Evolutionary conservation across 1,140 invertebrate genomes (phyloP).

Genomic region (Drosophila parvula): DNA sequence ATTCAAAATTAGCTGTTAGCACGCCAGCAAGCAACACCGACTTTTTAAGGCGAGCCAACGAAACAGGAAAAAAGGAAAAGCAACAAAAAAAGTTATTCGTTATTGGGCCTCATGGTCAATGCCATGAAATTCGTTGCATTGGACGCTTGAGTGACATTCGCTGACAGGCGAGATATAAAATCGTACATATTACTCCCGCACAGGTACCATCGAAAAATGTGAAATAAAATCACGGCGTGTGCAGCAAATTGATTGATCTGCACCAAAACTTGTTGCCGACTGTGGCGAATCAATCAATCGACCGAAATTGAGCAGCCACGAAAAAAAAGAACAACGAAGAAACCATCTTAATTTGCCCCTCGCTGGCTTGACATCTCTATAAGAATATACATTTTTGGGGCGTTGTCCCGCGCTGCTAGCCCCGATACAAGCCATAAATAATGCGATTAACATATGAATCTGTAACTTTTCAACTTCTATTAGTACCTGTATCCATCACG

Average conservation of each 20-base stretch:
- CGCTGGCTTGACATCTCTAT: slow-evolving; percentile 44
- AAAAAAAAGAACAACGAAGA: slow-evolving; percentile 1
- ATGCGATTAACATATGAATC: slow-evolving; percentile 62
- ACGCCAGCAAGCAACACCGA: slow-evolving; percentile 57
- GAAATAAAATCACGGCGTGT: slow-evolving; percentile 35
- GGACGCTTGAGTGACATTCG: slow-evolving; percentile 48
- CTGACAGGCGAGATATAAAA: slow-evolving; percentile 40
- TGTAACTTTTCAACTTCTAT: slow-evolving; percentile 42
- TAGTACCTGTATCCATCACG: slow-evolving; percentile 31
- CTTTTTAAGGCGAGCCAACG: slow-evolving; percentile 58
- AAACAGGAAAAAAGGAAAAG: slow-evolving; percentile 1
- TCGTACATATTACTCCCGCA: slow-evolving; percentile 18
- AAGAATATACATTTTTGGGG: slow-evolving; percentile 25
- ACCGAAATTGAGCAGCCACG: slow-evolving; percentile 23
- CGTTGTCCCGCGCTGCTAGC: slow-evolving; percentile 40
- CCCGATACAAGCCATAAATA: slow-evolving; percentile 54
- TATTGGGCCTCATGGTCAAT: slow-evolving; percentile 57
- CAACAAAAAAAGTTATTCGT: slow-evolving; percentile 23
- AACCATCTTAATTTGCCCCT: slow-evolving; percentile 36
- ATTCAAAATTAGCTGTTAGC: slow-evolving; percentile 72
- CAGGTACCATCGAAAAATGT: slow-evolving; percentile 31
- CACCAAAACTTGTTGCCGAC: slow-evolving; percentile 40
- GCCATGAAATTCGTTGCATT: slow-evolving; percentile 63
- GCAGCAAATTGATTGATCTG: slow-evolving; percentile 72
- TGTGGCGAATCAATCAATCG: slow-evolving; percentile 73